Base-by-base conservation (phyloP, 1,140 invertebrate genomes). In the Dreissena rostriformis region DNA sequence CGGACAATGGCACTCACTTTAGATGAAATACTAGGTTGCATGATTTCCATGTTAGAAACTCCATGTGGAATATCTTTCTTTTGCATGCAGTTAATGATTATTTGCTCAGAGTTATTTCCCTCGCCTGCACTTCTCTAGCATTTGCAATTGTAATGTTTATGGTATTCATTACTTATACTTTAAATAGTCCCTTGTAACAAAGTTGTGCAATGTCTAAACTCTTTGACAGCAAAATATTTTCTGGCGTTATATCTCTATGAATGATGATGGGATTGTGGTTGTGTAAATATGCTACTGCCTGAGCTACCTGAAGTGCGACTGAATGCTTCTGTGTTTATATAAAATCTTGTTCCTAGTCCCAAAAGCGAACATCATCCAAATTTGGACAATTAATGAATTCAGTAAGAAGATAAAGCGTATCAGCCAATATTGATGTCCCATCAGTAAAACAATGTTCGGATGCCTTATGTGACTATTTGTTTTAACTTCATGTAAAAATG, bases 381-480 rank as follows among this genome's bases (percentile, higher is more conserved):
- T 63, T 63, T n/a, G 61, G 61, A 26, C 11, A 2, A n/a, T 63
- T n/a, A 63, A 63, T 63, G 19, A 63, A 26, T 63, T 63, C 61
- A 63, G 19, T 63, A 63, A 63, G 61, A 63, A 63, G 19, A 26
- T 63, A 63, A n/a, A 63, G 24, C 2, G 19, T n/a, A 26, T 63
- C 61, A 63, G 61, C 61, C 61, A n/a, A n/a, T 63, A 63, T 63
- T n/a, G 61, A 63, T 63, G 11, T 63, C 61, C 61, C 61, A 11
- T 63, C 24, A 63, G 24, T 63, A 63, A 63, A n/a, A 63, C 61
- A n/a, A 63, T 63, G 24, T 63, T 63, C 11, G 61, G 61, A 26
- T 63, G 61, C 7, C 61, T n/a, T n/a, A 5, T 63, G 61, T 63
- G 61, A 26, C 61, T 63, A 26, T 63, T 63, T 63, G 24, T 26